Conservation (phyloP, 2,797 vertebrate genomes). For the Pipistrellus kuhlii region DNA sequence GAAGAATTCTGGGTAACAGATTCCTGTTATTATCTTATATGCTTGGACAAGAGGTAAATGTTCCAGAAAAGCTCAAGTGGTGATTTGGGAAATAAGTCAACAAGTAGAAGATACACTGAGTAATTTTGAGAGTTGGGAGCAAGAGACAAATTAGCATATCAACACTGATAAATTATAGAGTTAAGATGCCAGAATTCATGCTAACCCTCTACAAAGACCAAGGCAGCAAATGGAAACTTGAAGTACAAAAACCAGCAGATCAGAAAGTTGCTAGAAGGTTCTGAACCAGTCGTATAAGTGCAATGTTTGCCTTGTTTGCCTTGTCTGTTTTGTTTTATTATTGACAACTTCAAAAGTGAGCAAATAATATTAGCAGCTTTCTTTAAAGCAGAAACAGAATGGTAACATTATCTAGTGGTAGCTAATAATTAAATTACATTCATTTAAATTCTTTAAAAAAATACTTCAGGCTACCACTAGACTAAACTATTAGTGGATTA, state of each 20-base stretch:
- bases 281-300: neutral
- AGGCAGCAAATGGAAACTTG: neutral
- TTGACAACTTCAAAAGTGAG: neutral
- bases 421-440: neutral
- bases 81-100: neutral
- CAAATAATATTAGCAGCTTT: neutral
- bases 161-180: neutral
- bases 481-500: neutral
- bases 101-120: neutral
- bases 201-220: neutral
- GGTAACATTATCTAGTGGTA: neutral
- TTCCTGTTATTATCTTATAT: neutral
- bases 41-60: neutral
- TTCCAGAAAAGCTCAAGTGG: slow-evolving; percentile 5
- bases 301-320: neutral
- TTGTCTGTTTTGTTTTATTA: neutral
- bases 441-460: neutral
- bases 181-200: neutral
- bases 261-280: neutral
- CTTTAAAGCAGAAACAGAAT: neutral
- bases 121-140: neutral
- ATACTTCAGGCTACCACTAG: neutral
- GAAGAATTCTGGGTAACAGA: neutral
- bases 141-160: neutral
- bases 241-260: neutral